Base-by-base conservation (phyloP, 2,888 invertebrate genomes). In the Aromia moschata region DNA sequence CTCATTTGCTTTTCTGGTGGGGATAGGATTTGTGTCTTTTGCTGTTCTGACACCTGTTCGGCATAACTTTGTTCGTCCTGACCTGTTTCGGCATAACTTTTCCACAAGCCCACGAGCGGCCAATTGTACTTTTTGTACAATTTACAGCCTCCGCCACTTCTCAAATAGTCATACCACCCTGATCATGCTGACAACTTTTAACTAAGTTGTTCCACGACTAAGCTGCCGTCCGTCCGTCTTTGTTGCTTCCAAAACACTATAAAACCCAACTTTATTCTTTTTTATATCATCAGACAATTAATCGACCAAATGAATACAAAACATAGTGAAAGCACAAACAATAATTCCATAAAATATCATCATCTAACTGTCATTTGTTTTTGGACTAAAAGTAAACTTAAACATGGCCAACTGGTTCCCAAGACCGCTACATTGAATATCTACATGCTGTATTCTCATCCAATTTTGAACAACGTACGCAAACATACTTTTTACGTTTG, bases 401-500 rank as follows among this genome's bases (percentile, higher is more conserved):
- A 25, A 25, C 25, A 25, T 25, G 5, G 25, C 5, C 9, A 25
- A 25, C 25, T 25, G 25, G 9, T 9, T 9, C 25, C 25, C 25
- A 25, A 9, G 25, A 9, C 9, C 9, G 9, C 25, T 9, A 25
- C 25, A 25, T 5, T 25, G 9, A 25, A 25, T 4, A 4, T 9
- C 4, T 25, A 9, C 9, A 25, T 4, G 25, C 9, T 5, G 4
- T 25, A 5, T 4, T 5, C 25, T 25, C 25, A 25, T n/a, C n/a
- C 4, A 14, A 38, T 12, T 10, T 12, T 41, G 15, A 41, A 15
- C 15, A 44, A n/a, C n/a, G n/a, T n/a, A n/a, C n/a, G n/a, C n/a
- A n/a, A n/a, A n/a, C n/a, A n/a, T n/a, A n/a, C n/a, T 25, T 44
- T 11, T 44, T 25, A 44, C 30, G 25, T 20, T 44, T 44, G 11